Evolutionary conservation across 2,797 vertebrate species (phyloP).

Genomic region (Poecilia wingei): DNA sequence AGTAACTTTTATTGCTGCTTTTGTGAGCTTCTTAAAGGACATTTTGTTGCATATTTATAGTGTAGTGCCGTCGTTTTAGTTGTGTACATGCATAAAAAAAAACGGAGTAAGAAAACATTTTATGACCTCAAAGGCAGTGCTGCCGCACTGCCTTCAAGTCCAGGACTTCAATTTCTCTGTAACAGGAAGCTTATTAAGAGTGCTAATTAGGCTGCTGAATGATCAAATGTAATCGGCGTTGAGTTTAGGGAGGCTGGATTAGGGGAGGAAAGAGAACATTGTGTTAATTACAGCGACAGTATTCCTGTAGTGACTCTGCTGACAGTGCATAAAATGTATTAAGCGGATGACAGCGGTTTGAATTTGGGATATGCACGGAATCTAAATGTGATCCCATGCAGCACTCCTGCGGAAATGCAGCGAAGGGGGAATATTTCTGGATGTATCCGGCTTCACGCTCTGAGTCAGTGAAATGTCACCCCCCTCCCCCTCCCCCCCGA

Average conservation of each 20-base stretch:
- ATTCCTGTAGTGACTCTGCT: constrained; percentile 45
- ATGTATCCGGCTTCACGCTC: constrained; percentile 46
- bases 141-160: constrained; percentile 53
- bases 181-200: constrained; percentile 58
- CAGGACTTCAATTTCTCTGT: constrained; percentile 60
- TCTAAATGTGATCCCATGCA: constrained; percentile 45
- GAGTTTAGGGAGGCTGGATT: constrained; percentile 26
- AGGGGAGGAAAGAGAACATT: constrained; percentile 22
- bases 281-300: constrained; percentile 44
- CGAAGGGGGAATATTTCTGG: constrained; percentile 34
- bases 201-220: constrained; percentile 55
- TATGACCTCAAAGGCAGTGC: constrained; percentile 63
- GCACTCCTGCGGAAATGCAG: constrained; percentile 37
- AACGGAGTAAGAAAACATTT: constrained; percentile 46
- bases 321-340: constrained; percentile 32
- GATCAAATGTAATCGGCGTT: constrained; percentile 33
- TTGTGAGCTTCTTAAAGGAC: constrained; percentile 73
- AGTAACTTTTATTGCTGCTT: constrained; percentile 75
- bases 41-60: constrained; percentile 78
- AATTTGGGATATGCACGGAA: constrained; percentile 55
- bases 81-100: constrained; percentile 49
- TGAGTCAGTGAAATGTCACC: constrained; percentile 62
- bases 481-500: constrained; percentile 28
- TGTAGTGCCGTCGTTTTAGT: constrained; percentile 72
- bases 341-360: constrained; percentile 55